A percentile compares a stretch with the other conserved stretches of the same genome.
These are phyloP conservation scores for Podarcis cretensis DNA, from an alignment of 2,113 vertebrate genomes.

Conservation along the genomic window DNA sequence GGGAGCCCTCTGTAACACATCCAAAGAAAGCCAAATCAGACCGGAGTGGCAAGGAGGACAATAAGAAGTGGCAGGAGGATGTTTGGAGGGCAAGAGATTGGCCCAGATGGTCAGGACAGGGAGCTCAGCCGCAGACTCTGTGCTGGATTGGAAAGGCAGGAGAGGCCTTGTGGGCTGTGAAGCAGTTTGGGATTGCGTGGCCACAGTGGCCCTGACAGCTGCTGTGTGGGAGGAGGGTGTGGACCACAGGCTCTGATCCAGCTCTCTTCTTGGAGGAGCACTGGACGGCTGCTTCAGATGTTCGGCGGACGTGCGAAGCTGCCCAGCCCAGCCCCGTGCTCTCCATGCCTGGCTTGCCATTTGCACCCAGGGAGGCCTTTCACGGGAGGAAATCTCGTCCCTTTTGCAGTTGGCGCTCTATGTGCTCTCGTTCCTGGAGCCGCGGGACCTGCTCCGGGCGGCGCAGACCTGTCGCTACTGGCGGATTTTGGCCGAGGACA, in stretches of 20 bases:
- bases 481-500: conserved; percentile 64
- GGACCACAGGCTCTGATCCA: neutral
- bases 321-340: too few relatives aligned
- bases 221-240: neutral
- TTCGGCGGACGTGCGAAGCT: too few relatives aligned
- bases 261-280: neutral
- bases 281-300: too few relatives aligned
- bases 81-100: too few relatives aligned
- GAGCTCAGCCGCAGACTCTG: neutral
- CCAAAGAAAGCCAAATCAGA: too few relatives aligned
- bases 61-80: too few relatives aligned
- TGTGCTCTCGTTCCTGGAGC: conserved; percentile 61
- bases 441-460: conserved; percentile 65
- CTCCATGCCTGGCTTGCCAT: too few relatives aligned
- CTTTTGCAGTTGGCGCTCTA: conserved; percentile 49
- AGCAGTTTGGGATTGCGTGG: neutral
- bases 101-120: neutral
- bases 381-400: too few relatives aligned
- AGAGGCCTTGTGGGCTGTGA: too few relatives aligned
- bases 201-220: too few relatives aligned
- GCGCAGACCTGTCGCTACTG: conserved; percentile 71
- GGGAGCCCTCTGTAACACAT: too few relatives aligned
- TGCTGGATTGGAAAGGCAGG: neutral
- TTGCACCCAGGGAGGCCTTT: neutral
- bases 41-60: too few relatives aligned